These are phyloP conservation scores for Doryteuthis pealeii DNA, from an alignment of 1,140 invertebrate genomes.

Conservation along the genomic window DNA sequence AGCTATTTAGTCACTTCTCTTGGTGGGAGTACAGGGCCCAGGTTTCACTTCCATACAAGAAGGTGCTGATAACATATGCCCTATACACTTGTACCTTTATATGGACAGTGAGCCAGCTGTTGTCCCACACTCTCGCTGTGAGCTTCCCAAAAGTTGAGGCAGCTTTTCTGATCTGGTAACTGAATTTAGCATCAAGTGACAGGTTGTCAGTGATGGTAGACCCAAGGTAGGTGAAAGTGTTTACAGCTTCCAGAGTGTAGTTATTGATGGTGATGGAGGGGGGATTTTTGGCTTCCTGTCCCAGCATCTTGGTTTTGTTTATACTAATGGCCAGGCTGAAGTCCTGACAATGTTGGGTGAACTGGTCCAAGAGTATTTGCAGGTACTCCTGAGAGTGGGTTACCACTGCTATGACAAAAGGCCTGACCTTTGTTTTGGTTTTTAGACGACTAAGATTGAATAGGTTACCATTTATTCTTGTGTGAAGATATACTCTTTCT, in stretches of 20 bases:
- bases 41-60: no score
- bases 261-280: slow-evolving; percentile 13
- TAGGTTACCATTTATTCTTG: no score
- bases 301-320: slow-evolving; percentile 19
- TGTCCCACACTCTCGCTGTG: slow-evolving; percentile 19
- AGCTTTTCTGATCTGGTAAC: slow-evolving; percentile 15
- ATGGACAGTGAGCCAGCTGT: slow-evolving; percentile 13
- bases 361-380: slow-evolving; percentile 13
- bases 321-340: slow-evolving; percentile 22
- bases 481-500: no score
- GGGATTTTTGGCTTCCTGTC: slow-evolving; percentile 13
- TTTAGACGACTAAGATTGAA: no score
- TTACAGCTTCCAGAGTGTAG: slow-evolving; percentile 15
- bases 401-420: no score
- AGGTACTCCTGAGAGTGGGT: slow-evolving; percentile 9
- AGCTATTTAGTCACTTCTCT: no score
- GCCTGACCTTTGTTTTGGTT: no score
- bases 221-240: slow-evolving; percentile 22
- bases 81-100: no score
- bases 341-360: slow-evolving; percentile 9
- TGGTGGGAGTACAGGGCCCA: no score
- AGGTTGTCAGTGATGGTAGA: slow-evolving; percentile 20
- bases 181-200: slow-evolving; percentile 18
- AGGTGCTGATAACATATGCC: no score
- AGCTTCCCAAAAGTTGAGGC: slow-evolving; percentile 14